Evolutionary conservation across 2,888 invertebrate genomes (phyloP).

Genomic region (Mimachlamys varia): DNA sequence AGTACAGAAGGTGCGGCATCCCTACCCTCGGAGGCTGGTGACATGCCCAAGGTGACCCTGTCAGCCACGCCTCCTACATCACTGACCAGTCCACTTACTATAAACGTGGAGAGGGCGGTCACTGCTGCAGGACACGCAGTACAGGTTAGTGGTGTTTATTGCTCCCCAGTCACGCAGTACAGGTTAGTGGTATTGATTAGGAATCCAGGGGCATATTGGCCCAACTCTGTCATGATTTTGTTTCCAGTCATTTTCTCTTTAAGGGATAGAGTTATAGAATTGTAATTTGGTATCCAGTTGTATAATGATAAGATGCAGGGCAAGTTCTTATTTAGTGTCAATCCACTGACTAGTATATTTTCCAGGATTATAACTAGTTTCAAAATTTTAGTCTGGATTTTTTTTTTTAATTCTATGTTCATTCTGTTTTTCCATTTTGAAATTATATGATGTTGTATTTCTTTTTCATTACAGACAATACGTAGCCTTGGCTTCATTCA

Average conservation of each 20-base stretch:
- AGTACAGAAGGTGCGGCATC: constrained; percentile 37
- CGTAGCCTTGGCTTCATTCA: neutral
- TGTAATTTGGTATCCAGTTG: too few species aligned
- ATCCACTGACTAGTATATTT: too few species aligned
- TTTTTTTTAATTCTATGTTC: neutral
- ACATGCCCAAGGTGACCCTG: constrained; percentile 58
- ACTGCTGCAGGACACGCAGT: constrained; percentile 75
- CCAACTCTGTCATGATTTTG: too few species aligned
- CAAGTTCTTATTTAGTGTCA: too few species aligned
- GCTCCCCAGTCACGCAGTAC: too few species aligned
- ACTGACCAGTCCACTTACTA: constrained; percentile 55
- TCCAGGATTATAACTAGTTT: too few species aligned
- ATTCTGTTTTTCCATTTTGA: neutral
- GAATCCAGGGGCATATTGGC: too few species aligned
- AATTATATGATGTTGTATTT: neutral
- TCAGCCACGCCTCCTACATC: constrained; percentile 60
- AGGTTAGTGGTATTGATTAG: too few species aligned
- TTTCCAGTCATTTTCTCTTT: too few species aligned
- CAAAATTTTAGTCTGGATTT: neutral
- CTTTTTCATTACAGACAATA: neutral
- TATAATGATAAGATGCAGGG: too few species aligned
- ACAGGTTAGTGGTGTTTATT: constrained; percentile 65
- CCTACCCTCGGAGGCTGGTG: constrained; percentile 43
- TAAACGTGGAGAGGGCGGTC: constrained; percentile 53
- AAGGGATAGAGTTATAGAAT: too few species aligned